Base-by-base conservation (phyloP, 2,113 vertebrate species). In the Thryonomys swinderianus region DNA sequence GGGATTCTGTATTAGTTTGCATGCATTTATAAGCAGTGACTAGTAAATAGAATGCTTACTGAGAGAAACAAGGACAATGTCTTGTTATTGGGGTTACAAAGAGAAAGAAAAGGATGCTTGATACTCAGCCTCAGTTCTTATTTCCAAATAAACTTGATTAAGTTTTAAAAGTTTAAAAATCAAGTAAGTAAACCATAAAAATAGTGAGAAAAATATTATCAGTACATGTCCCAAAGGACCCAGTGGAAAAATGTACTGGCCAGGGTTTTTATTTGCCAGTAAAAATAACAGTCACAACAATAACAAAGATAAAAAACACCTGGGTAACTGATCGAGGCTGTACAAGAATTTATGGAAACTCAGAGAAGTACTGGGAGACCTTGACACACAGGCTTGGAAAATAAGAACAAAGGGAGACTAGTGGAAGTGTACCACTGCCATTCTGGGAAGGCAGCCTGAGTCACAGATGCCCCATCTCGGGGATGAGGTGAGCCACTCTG, bases 151-250 rank as follows among this genome's bases (percentile, higher is more conserved):
- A 48, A 48, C 73, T 30, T 76, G 27, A 48, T 17, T 14, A 37
- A 37, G 73, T 76, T 83, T 42, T 57, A n/a, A 74, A 85, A n/a
- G 6, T 66, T 32, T 96, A 34, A 73, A 90, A 96, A 59, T 51
- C 80, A 85, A 55, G 17, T 78, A 71, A 71, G 48, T 14, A 69
- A 93, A 53, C 13, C 5, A n/a, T 76, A 45, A 81, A 88, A 62
- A 53, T 34, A 59, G 45, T 64, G n/a, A 85, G 67, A 64, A 51
- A 78, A 94, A 40, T 74, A 11, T 45, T 81, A 67, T 42, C 66
- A 76, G 10, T 64, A 5, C 3, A 10, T 17, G 25, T n/a, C 67
- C 42, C 62, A 45, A 80, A 90, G 92, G 81, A 45, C 2, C 30
- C 14, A 90, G 17, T 78, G 42, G 9, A 40, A 30, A 62, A 92